Evolutionary conservation across 2,888 invertebrate species (phyloP), one percentile per base, ranked within the genome.

Genomic region (Drosophila monieri): DNA sequence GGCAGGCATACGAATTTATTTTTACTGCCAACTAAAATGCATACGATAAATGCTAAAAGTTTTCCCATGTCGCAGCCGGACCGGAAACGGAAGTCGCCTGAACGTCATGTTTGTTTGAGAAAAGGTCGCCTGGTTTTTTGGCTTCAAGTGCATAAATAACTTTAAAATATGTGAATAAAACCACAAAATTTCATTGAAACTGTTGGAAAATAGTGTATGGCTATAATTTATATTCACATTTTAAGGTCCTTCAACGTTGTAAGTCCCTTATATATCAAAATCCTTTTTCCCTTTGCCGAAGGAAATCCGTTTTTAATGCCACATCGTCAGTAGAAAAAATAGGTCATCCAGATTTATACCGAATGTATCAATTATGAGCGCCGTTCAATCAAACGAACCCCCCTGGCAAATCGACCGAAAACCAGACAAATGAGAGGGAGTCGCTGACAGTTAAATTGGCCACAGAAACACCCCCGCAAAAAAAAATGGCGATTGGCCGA

Each of bases 391-490:
- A 83, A 84, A 75, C 53, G 71, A 35, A 35, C 79, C 78, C 35
- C 52, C 39, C 35, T 35, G 57, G 71, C 23, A 60, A 56, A 67
- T 51, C 66, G 55, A 67, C 30, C 54, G 8, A 43, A 39, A 27
- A 32, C 10, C 57, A 43, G 60, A 64, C 60, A 76, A 78, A 77
- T 81, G 73, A 68, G 73, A 71, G 75, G 71, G 76, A 80, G 62
- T 64, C 76, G 80, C 85, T 85, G 80, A 85, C 85, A 76, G 85
- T 85, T 72, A 78, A 83, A 85, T 80, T 83, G 85, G 73, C 62
- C 69, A 62, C 58, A 66, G 74, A 52, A 59, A 55, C 67, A 46
- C 57, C 27, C 52, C 43, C 49, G 51, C n/a, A 65, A 44, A 21
- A 35, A 47, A 18, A 23, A n/a, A 15, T 46, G 32, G 6, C 35